These are phyloP conservation scores for Coreoperca whiteheadi DNA, from an alignment of 2,113 vertebrate species.

Conservation along the genomic window DNA sequence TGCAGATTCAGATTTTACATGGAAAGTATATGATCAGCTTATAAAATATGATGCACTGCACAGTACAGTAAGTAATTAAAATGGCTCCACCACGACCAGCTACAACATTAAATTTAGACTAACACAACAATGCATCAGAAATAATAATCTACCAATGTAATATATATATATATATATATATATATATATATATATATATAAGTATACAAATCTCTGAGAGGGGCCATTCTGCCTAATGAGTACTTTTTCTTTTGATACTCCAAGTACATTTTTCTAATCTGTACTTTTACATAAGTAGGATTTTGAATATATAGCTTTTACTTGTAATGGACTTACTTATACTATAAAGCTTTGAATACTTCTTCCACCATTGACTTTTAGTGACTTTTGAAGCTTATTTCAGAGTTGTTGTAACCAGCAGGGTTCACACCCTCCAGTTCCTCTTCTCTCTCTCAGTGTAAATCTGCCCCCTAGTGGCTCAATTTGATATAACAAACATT, in stretches of 20 bases:
- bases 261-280: not conserved
- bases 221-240: not conserved
- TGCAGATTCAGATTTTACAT: not conserved
- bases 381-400: constrained; percentile 7
- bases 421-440: constrained; percentile 60
- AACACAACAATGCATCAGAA: no score
- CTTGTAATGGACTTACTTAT: not conserved
- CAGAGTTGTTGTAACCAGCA: constrained; percentile 13
- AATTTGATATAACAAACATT: not conserved
- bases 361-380: not conserved
- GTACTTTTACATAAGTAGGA: no score
- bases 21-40: not conserved
- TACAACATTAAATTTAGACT: not conserved
- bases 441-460: constrained; percentile 44
- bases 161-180: not conserved
- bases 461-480: constrained; percentile 73
- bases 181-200: no score
- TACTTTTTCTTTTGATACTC: not conserved
- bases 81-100: not conserved
- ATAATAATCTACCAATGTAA: not conserved
- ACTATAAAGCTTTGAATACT: not conserved
- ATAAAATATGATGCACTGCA: not conserved
- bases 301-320: no score
- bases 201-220: not conserved
- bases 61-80: not conserved